phyloP scores from a whole-genome alignment of 2,888 invertebrate species.

The Glyphotaelius pellucidus region DNA sequence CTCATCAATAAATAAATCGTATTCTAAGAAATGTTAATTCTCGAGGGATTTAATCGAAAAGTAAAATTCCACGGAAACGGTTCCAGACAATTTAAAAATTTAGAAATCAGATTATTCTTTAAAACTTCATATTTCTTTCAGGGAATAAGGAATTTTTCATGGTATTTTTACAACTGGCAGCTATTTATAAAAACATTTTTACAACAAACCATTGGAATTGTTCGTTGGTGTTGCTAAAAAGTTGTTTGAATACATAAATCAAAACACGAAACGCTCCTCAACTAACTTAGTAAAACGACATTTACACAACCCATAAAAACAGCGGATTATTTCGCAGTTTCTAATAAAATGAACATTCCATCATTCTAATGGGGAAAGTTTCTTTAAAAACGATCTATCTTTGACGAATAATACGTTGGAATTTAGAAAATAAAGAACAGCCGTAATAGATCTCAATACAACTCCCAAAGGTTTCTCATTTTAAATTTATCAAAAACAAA shows the following conservation, averaged over 20 bases:
- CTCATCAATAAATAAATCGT: no score
- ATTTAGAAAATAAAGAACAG: neutral
- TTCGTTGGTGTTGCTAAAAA: neutral
- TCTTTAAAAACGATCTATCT: neutral
- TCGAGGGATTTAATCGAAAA: neutral
- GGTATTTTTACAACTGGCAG: neutral
- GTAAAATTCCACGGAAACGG: neutral
- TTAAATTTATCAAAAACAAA: neutral
- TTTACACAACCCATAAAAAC: neutral
- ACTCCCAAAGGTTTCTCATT: neutral
- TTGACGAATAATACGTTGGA: neutral
- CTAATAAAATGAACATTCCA: conserved; percentile 7
- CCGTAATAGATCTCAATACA: neutral
- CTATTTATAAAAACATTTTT: neutral
- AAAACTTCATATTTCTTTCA: neutral
- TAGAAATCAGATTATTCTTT: neutral
- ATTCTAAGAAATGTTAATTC: no score
- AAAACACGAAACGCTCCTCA: neutral
- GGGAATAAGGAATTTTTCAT: neutral
- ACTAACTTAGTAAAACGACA: neutral
- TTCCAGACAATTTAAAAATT: no score
- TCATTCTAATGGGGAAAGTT: conserved; percentile 20
- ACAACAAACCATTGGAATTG: neutral
- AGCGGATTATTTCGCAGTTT: neutral
- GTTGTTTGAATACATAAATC: neutral